These are phyloP conservation scores for Chrysolina americana DNA, from an alignment of 2,888 invertebrate species.

Conservation along the genomic window DNA sequence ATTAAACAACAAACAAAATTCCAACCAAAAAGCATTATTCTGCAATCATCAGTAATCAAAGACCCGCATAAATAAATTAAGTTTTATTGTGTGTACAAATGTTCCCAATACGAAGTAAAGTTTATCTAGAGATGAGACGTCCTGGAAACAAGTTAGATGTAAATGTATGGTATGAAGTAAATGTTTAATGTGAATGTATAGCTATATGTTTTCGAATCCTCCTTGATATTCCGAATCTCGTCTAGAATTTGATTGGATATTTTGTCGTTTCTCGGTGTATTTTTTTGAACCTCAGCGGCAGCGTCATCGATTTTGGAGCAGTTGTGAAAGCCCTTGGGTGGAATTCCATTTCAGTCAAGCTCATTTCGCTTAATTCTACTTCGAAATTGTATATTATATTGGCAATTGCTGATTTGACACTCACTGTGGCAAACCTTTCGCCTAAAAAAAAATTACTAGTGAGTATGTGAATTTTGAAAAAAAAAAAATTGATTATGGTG, in stretches of 20 bases:
- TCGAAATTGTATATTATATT: slow-evolving; percentile 49
- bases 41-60: not conserved
- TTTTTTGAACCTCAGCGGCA: slow-evolving; percentile 29
- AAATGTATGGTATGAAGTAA: too few species aligned
- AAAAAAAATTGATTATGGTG: not conserved
- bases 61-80: not conserved
- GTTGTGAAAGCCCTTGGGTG: slow-evolving; percentile 25
- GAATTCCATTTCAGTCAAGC: slow-evolving; percentile 22
- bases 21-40: too few species aligned
- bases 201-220: not conserved
- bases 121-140: not conserved
- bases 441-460: slow-evolving; percentile 41
- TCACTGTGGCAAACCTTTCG: slow-evolving; percentile 48
- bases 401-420: slow-evolving; percentile 47
- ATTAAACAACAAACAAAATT: too few species aligned
- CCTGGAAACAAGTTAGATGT: not conserved
- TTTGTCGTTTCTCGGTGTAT: slow-evolving; percentile 14
- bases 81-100: not conserved
- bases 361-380: slow-evolving; percentile 33
- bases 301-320: slow-evolving; percentile 19
- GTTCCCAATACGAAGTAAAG: not conserved
- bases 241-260: slow-evolving; percentile 18
- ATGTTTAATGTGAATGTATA: too few species aligned
- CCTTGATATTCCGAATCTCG: not conserved
- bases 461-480: not conserved